Conservation (phyloP, 2,888 invertebrate species). For the Drosophila merina region DNA sequence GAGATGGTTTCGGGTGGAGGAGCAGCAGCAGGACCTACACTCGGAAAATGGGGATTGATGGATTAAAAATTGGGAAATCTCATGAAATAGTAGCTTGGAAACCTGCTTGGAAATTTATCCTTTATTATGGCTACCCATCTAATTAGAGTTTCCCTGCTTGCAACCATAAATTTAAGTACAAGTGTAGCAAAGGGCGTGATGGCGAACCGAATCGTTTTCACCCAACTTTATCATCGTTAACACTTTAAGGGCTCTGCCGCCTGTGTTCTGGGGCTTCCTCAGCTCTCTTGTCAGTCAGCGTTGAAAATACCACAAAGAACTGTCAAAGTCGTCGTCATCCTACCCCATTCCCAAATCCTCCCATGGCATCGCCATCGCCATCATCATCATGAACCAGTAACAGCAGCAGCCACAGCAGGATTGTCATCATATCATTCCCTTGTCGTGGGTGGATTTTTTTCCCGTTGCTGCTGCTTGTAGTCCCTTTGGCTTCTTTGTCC, state of each 20-base stretch:
- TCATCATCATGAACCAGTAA: constrained; percentile 31
- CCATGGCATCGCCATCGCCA: constrained; percentile 30
- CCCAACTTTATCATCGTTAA: constrained; percentile 58
- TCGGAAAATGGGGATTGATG: background rate
- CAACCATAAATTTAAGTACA: background rate
- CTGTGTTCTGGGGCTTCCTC: constrained; percentile 4
- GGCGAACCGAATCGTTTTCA: constrained; percentile 23
- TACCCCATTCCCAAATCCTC: constrained; percentile 18
- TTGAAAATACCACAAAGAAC: constrained; percentile 71
- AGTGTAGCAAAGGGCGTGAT: background rate
- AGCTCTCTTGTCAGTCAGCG: constrained; percentile 29
- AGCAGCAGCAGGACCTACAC: background rate
- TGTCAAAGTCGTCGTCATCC: constrained; percentile 66
- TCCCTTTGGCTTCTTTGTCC: constrained; percentile 65
- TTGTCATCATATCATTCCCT: constrained; percentile 63
- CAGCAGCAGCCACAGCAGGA: constrained; percentile 33
- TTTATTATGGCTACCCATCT: background rate
- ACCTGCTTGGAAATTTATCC: background rate
- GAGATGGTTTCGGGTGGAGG: constrained; percentile 14
- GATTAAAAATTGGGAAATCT: background rate
- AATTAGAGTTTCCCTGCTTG: background rate
- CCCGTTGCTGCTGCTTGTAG: constrained; percentile 38
- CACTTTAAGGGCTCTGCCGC: constrained; percentile 56
- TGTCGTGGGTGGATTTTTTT: constrained; percentile 41
- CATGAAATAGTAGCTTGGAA: background rate